A percentile compares a stretch with the other conserved stretches of the same genome.
Conservation (phyloP, 2,888 invertebrate species). For the Lathronympha strigana region DNA sequence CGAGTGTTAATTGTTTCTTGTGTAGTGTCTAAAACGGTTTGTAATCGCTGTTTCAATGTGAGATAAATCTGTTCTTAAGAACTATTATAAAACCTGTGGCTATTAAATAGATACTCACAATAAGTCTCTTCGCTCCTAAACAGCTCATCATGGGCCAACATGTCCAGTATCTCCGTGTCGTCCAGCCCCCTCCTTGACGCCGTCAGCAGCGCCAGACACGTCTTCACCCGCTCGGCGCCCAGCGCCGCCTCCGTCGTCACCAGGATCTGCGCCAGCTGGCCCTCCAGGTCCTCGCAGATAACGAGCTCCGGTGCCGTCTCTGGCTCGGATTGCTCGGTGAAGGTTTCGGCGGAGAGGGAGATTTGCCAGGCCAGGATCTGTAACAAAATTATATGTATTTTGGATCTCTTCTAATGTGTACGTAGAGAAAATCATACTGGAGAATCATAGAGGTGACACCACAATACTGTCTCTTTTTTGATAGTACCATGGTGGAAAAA, state of each 20-base stretch:
- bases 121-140: constrained; percentile 87
- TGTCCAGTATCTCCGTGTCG: constrained; percentile 91
- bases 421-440: no score
- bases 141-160: constrained; percentile 85
- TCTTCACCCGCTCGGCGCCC: constrained; percentile 86
- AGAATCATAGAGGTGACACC: no score
- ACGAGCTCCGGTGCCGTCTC: constrained; percentile 70
- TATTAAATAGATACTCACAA: constrained; percentile 67
- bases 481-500: no score
- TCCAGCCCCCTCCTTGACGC: constrained; percentile 91
- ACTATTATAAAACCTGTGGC: no score
- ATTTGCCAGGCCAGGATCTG: constrained; percentile 82
- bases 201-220: constrained; percentile 88
- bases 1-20: no score
- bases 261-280: constrained; percentile 87
- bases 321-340: constrained; percentile 72
- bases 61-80: no score
- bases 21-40: no score
- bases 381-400: constrained; percentile 18
- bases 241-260: constrained; percentile 88
- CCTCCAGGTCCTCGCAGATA: constrained; percentile 76
- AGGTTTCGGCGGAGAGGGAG: constrained; percentile 77
- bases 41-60: no score
- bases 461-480: no score
- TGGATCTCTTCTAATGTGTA: not conserved